These are phyloP conservation scores for Prunella himalayana DNA, from an alignment of 2,113 vertebrate genomes.

Conservation along the genomic window DNA sequence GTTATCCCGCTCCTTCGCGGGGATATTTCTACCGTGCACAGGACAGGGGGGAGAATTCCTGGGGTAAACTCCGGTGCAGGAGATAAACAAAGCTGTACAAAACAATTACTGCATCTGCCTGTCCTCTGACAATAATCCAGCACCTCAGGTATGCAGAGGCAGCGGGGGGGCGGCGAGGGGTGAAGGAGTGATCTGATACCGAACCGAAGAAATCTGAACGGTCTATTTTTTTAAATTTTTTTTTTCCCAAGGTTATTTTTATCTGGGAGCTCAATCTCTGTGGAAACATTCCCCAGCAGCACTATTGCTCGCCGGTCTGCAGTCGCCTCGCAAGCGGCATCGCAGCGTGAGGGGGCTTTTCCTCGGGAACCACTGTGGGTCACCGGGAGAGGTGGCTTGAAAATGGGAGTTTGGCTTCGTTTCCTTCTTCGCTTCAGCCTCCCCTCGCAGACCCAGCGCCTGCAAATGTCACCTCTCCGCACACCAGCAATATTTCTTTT, in stretches of 20 bases:
- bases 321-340: neutral
- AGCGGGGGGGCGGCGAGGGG: neutral
- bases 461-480: neutral
- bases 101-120: conserved; percentile 43
- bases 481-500: neutral
- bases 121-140: conserved; percentile 43
- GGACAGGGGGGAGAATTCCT: neutral
- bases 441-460: neutral
- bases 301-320: neutral
- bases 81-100: conserved; percentile 41
- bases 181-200: conserved; percentile 1
- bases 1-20: neutral
- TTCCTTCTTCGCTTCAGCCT: neutral
- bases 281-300: neutral
- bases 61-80: neutral
- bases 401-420: neutral
- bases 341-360: neutral
- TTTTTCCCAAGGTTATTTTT: neutral
- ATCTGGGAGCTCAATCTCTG: neutral
- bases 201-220: neutral
- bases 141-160: conserved; percentile 22
- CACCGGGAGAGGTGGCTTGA: neutral
- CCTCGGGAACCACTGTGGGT: neutral
- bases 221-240: neutral
- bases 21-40: neutral